phyloP scores from a whole-genome alignment of 1,140 invertebrate genomes.

The Laupala kohalensis region DNA sequence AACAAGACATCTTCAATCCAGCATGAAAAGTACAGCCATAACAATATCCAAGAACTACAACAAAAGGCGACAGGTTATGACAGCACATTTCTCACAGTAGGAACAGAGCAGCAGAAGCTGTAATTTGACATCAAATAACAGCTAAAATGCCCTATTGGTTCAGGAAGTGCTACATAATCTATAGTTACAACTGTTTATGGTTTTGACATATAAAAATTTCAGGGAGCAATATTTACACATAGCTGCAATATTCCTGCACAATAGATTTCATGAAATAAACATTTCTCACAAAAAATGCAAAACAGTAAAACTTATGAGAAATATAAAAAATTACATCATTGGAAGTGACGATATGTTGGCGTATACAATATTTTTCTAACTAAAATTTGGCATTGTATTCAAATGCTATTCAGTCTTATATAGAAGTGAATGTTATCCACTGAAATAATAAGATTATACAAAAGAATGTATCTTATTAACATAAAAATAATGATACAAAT shows the following conservation, averaged over 20 bases:
- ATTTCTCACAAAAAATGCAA: not conserved
- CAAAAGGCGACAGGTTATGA: not conserved
- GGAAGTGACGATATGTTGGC: not conserved
- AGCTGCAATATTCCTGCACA: not conserved
- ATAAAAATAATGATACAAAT: not conserved
- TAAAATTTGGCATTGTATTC: not conserved
- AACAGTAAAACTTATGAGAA: not conserved
- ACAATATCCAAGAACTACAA: not conserved
- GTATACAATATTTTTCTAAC: not conserved
- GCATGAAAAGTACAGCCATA: not conserved
- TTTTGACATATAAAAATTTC: not conserved
- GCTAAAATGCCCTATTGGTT: not conserved
- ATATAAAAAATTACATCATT: not conserved
- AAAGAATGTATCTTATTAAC: not conserved
- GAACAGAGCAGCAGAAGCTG: not conserved
- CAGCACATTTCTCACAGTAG: not conserved
- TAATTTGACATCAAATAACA: not conserved
- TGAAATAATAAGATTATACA: not conserved
- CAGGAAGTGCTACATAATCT: not conserved
- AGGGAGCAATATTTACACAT: not conserved
- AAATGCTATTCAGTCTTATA: not conserved
- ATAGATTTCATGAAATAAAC: not conserved
- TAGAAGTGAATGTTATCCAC: not conserved
- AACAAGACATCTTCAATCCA: not conserved
- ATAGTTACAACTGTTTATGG: not conserved